Evolutionary conservation across 2,888 invertebrate species (phyloP).

Genomic region (Cephus rjabovi): DNA sequence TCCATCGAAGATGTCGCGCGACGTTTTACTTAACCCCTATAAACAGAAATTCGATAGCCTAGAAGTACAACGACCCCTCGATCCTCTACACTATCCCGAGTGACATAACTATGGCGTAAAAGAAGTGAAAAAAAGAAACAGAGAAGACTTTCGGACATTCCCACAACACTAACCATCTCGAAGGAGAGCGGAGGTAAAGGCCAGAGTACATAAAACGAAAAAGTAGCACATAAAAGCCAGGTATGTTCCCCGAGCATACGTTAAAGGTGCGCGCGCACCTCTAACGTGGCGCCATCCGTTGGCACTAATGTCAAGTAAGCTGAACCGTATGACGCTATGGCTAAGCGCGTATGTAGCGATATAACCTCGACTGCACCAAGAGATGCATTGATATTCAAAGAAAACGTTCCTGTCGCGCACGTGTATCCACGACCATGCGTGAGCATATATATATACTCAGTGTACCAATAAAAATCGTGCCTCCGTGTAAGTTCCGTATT

Average conservation of each 20-base stretch:
- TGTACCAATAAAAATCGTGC: neutral
- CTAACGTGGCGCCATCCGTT: conserved; percentile 16
- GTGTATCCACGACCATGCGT: neutral
- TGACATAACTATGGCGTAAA: too few relatives aligned
- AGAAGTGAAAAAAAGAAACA: too few relatives aligned
- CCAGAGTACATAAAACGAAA: too few relatives aligned
- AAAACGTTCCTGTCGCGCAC: conserved; percentile 15
- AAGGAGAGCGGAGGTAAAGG: neutral
- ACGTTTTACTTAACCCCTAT: too few relatives aligned
- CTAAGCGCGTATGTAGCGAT: conserved; percentile 20
- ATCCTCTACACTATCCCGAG: too few relatives aligned
- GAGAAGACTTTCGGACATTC: neutral
- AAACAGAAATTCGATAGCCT: too few relatives aligned
- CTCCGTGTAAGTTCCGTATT: neutral
- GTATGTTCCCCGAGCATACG: too few relatives aligned
- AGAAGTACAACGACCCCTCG: too few relatives aligned
- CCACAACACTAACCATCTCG: neutral
- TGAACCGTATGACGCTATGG: conserved; percentile 27
- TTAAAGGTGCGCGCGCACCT: neutral
- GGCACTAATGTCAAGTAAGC: conserved; percentile 29
- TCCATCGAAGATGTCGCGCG: too few relatives aligned
- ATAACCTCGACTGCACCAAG: conserved; percentile 23
- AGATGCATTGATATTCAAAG: conserved; percentile 22
- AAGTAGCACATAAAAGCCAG: too few relatives aligned
- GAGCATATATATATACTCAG: neutral